phyloP scores from a whole-genome alignment of 2,888 invertebrate species.

The Drosophila kambysellisi region DNA sequence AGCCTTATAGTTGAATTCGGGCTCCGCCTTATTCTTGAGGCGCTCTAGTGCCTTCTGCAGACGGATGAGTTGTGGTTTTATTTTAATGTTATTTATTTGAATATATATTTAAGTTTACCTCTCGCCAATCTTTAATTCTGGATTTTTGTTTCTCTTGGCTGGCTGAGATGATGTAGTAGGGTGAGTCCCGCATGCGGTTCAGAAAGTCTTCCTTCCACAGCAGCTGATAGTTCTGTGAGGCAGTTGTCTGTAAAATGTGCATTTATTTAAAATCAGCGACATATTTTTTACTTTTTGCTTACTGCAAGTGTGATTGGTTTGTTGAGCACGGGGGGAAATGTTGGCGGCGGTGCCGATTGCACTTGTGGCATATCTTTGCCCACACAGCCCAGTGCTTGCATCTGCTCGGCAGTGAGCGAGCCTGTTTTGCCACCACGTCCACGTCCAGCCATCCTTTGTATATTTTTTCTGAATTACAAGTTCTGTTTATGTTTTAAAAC shows the following conservation, averaged over 20 bases:
- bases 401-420: constrained; percentile 84
- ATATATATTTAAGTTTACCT: constrained; percentile 32
- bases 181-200: constrained; percentile 90
- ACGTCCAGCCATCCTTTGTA: constrained; percentile 81
- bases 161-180: constrained; percentile 82
- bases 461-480: not conserved
- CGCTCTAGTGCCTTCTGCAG: constrained; percentile 75
- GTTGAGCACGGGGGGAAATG: constrained; percentile 87
- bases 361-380: constrained; percentile 86
- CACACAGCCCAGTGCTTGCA: constrained; percentile 83
- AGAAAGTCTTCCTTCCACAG: constrained; percentile 91
- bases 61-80: not conserved
- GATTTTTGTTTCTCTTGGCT: constrained; percentile 42
- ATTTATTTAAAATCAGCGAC: no score
- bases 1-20: constrained; percentile 86
- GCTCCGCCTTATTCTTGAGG: constrained; percentile 74
- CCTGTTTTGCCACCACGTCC: constrained; percentile 83
- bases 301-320: constrained; percentile 86
- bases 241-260: constrained; percentile 82
- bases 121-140: constrained; percentile 63
- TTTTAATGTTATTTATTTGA: not conserved
- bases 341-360: constrained; percentile 87
- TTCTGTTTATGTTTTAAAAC: constrained; percentile 31
- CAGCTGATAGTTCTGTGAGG: constrained; percentile 89
- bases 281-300: not conserved